phyloP scores from a whole-genome alignment of 2,888 invertebrate species.

The Zonitis immaculata region DNA sequence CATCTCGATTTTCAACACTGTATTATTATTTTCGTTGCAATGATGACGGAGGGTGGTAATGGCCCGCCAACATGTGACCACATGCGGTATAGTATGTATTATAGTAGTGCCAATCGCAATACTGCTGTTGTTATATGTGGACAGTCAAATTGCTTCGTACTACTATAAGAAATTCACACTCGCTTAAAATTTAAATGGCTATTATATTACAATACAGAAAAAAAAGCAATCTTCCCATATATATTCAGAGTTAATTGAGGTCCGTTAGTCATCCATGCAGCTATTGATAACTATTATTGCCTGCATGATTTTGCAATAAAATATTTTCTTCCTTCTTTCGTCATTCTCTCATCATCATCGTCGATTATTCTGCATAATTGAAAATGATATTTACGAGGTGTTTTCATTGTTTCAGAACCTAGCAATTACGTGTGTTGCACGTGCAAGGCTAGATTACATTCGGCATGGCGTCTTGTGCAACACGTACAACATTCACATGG shows the following conservation, averaged over 20 bases:
- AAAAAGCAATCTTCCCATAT: too few species aligned
- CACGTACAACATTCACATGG: constrained; percentile 94
- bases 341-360: background rate
- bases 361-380: background rate
- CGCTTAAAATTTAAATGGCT: background rate
- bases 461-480: constrained; percentile 94
- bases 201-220: too few species aligned
- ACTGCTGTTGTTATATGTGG: constrained; percentile 33
- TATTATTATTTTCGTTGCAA: constrained; percentile 46
- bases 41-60: constrained; percentile 37
- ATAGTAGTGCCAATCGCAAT: constrained; percentile 36
- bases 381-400: constrained; percentile 1
- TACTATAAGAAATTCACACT: too few species aligned
- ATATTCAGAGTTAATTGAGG: background rate
- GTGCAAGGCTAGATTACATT: constrained; percentile 84
- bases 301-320: background rate
- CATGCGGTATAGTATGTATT: too few species aligned
- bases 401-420: constrained; percentile 70
- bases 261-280: background rate
- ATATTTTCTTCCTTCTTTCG: background rate
- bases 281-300: background rate
- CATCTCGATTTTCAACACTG: constrained; percentile 48
- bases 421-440: constrained; percentile 91
- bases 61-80: constrained; percentile 46
- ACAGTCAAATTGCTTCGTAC: constrained; percentile 34